Conservation (phyloP, 1,140 invertebrate genomes). For the Diorhabda carinulata region DNA sequence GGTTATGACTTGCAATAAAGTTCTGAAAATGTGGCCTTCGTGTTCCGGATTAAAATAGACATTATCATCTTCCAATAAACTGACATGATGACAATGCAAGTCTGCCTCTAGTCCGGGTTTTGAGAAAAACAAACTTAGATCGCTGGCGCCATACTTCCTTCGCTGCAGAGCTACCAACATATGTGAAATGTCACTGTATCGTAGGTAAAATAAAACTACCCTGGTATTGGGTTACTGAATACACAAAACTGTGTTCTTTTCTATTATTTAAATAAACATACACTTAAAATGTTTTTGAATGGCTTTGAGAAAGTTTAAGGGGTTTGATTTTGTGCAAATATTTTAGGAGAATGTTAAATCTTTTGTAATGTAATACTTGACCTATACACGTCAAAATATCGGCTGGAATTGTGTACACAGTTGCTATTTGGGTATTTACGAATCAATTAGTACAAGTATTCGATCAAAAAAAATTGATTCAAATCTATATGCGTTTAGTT, state of each 20-base stretch:
- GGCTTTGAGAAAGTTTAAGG: conserved; percentile 35
- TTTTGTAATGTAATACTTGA: conserved; percentile 28
- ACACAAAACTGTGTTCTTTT: conserved; percentile 44
- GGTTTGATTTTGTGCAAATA: conserved; percentile 39
- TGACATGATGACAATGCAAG: conserved; percentile 23
- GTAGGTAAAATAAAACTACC: conserved; percentile 43
- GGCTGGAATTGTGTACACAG: conserved; percentile 21
- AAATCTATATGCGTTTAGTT: conserved; percentile 10
- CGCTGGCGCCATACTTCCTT: conserved; percentile 45
- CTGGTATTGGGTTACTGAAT: conserved; percentile 40
- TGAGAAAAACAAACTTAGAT: conserved; percentile 41
- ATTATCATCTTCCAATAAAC: conserved; percentile 16
- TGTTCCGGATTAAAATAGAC: conserved; percentile 15
- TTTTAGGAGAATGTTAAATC: conserved; percentile 28
- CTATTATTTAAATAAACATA: conserved; percentile 47
- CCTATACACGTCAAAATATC: conserved; percentile 22
- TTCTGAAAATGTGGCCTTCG: conserved; percentile 9
- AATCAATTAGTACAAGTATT: too few relatives aligned
- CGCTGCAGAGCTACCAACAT: conserved; percentile 42
- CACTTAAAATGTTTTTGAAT: conserved; percentile 46
- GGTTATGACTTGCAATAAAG: conserved; percentile 10
- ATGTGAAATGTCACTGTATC: conserved; percentile 40
- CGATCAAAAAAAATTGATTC: conserved; percentile 22
- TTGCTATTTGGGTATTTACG: conserved; percentile 11
- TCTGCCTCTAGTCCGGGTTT: conserved; percentile 22